Evolutionary conservation across 2,797 vertebrate species (phyloP).

Genomic region (Coccyzus lansbergi): DNA sequence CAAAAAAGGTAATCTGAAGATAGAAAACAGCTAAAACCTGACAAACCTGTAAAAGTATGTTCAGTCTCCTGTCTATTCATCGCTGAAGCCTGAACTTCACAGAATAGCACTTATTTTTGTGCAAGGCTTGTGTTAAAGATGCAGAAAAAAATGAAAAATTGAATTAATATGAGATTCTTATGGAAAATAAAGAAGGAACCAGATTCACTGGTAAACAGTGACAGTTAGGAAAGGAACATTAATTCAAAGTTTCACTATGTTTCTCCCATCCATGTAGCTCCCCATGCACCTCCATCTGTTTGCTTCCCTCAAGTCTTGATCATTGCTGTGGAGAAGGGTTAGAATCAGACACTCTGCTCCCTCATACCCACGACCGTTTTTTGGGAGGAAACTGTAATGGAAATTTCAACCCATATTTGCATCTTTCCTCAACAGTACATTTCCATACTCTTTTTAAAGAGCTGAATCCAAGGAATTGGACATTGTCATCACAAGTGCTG

Average conservation of each 20-base stretch:
- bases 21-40: not conserved
- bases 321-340: not conserved
- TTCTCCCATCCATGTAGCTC: not conserved
- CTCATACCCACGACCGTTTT: accelerated
- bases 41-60: not conserved
- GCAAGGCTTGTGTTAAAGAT: not conserved
- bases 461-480: not conserved
- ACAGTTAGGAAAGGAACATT: not conserved
- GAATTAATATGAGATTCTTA: not conserved
- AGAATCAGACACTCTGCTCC: not conserved
- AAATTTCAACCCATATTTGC: not conserved
- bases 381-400: not conserved
- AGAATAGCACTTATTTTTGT: not conserved
- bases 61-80: not conserved
- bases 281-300: not conserved
- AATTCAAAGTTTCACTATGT: not conserved
- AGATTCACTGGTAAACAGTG: not conserved
- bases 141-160: not conserved
- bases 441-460: not conserved
- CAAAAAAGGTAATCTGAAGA: not conserved
- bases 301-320: not conserved
- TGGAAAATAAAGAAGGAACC: not conserved
- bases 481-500: not conserved
- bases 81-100: not conserved
- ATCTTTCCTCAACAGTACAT: not conserved